Conservation (phyloP, 2,113 vertebrate genomes). For the Aepyceros melampus region DNA sequence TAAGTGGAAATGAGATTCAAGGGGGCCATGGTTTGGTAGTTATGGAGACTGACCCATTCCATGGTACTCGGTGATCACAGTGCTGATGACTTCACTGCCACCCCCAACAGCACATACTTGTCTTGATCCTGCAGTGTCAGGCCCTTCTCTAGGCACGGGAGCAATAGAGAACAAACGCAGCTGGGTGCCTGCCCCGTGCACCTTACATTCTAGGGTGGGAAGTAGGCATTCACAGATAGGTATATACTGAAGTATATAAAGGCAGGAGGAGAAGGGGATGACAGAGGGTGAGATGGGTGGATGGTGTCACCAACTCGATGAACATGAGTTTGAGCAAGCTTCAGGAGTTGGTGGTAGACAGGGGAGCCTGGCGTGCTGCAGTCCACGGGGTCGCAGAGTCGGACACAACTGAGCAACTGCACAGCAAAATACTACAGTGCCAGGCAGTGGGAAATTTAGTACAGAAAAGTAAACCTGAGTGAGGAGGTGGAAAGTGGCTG, state of each 20-base stretch:
- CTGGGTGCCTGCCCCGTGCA: neutral
- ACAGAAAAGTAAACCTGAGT: neutral
- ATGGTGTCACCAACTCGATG: neutral
- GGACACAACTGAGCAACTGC: neutral
- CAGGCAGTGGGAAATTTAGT: neutral
- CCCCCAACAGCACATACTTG: neutral
- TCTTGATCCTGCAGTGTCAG: accelerated
- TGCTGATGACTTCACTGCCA: too few relatives aligned
- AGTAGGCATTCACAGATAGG: neutral
- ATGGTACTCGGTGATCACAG: neutral
- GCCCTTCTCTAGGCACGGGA: neutral
- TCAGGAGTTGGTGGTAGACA: neutral
- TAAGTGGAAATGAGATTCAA: neutral
- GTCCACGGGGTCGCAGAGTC: neutral
- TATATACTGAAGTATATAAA: neutral
- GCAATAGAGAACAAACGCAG: neutral
- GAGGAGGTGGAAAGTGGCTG: neutral
- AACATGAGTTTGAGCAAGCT: neutral
- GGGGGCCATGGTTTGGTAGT: neutral
- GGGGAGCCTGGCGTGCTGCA: neutral
- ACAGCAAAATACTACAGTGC: neutral
- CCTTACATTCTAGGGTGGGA: neutral
- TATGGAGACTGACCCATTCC: neutral
- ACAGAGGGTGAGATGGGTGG: neutral
- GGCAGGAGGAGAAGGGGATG: neutral